phyloP scores from a whole-genome alignment of 2,888 invertebrate species.

The Ophion costatus region DNA sequence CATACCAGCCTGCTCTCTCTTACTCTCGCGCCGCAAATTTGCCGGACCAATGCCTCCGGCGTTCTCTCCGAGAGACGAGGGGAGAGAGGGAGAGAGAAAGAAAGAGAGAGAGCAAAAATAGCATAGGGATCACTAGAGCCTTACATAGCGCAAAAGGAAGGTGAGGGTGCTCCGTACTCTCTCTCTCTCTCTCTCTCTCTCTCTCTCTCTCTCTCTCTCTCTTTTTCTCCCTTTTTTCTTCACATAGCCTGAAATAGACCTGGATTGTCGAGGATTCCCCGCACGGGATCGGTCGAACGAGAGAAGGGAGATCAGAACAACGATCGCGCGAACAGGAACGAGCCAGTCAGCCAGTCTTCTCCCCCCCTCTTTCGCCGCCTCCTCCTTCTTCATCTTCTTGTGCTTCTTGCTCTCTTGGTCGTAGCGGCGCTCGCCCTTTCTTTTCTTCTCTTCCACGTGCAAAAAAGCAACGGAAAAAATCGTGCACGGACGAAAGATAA shows the following conservation, averaged over 20 bases:
- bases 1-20: conserved; percentile 11
- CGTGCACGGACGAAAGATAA: conserved; percentile 64
- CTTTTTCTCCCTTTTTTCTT: conserved; percentile 13
- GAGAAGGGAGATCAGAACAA: conserved; percentile 61
- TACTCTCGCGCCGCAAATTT: conserved; percentile 12
- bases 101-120: conserved; percentile 34
- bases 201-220: conserved; percentile 14
- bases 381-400: conserved; percentile 30
- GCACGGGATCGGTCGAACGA: conserved; percentile 68
- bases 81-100: conserved; percentile 1
- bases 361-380: conserved; percentile 56
- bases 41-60: conserved; percentile 37
- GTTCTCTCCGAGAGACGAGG: conserved; percentile 36
- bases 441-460: conserved; percentile 71
- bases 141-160: conserved; percentile 58
- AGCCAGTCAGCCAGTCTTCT: conserved; percentile 68
- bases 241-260: conserved; percentile 77
- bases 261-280: conserved; percentile 74
- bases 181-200: conserved; percentile 10
- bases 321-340: conserved; percentile 75
- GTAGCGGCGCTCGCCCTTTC: conserved; percentile 69
- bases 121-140: conserved; percentile 42
- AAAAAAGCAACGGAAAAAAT: conserved; percentile 43
- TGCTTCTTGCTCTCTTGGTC: conserved; percentile 60
- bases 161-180: conserved; percentile 37